A percentile compares a stretch with the other conserved stretches of the same genome.
These are phyloP conservation scores for Holacanthus passer DNA, from an alignment of 2,113 vertebrate species.

Conservation along the genomic window DNA sequence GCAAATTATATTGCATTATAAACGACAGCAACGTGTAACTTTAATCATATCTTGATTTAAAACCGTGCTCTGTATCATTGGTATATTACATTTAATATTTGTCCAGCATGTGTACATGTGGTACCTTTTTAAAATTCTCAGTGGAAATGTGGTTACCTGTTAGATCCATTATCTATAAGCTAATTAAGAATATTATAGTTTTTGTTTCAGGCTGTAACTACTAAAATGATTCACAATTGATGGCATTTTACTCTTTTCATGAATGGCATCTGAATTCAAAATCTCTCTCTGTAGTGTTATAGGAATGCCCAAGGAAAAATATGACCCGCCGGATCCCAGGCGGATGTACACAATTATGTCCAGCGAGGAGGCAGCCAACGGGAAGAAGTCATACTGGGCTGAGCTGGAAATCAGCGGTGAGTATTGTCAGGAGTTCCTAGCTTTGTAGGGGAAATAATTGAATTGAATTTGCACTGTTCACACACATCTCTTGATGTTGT, in stretches of 20 bases:
- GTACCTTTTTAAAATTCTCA: not conserved
- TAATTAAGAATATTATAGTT: not conserved
- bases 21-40: not conserved
- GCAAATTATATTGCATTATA: not conserved
- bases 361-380: slow-evolving; percentile 95
- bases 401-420: slow-evolving; percentile 99
- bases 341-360: slow-evolving; percentile 99
- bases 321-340: slow-evolving; percentile 98
- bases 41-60: not conserved
- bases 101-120: not conserved
- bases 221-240: not conserved
- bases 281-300: slow-evolving; percentile 76
- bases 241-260: not conserved
- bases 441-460: not conserved
- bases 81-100: too few relatives aligned
- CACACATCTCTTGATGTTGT: not conserved
- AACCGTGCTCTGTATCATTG: not conserved
- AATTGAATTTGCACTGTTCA: not conserved
- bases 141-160: not conserved
- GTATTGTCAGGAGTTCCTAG: slow-evolving; percentile 44
- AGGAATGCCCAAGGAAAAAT: slow-evolving; percentile 99
- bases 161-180: not conserved
- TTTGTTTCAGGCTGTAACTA: not conserved
- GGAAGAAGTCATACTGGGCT: slow-evolving; percentile 99
- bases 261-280: slow-evolving; percentile 11